Conservation (phyloP, 2,888 invertebrate species). For the Torymus tubicola region DNA sequence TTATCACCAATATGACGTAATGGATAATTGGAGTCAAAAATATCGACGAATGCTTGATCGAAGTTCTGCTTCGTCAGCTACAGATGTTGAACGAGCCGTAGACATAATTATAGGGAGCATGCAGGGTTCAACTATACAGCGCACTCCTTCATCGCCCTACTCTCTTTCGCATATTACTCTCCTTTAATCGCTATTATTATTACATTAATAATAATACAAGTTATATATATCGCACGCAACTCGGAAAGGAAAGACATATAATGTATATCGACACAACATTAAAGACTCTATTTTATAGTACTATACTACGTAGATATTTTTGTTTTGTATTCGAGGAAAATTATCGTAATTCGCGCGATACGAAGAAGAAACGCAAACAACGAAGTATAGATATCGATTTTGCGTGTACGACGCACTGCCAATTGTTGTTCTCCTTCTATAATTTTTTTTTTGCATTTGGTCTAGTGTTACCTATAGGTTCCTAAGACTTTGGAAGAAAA, state of each 20-base stretch:
- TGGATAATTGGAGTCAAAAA: slow-evolving; percentile 34
- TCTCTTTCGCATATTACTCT: not conserved
- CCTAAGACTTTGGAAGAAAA: slow-evolving; percentile 32
- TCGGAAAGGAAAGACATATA: slow-evolving; percentile 18
- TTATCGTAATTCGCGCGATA: no score
- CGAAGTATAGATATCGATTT: slow-evolving; percentile 11
- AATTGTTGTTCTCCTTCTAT: slow-evolving; percentile 34
- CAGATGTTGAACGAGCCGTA: not conserved
- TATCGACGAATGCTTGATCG: slow-evolving; percentile 44
- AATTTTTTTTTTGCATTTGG: slow-evolving; percentile 48
- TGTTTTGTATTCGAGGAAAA: no score
- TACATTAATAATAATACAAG: slow-evolving; percentile 53
- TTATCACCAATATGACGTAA: slow-evolving; percentile 53
- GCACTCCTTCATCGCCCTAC: not conserved
- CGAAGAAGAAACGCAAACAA: no score
- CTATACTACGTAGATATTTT: no score
- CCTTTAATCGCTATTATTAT: slow-evolving; percentile 44
- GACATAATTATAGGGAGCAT: not conserved
- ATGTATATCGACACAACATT: no score
- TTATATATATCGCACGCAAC: slow-evolving; percentile 20
- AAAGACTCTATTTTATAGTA: no score
- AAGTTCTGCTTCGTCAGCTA: slow-evolving; percentile 60
- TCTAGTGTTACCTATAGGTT: slow-evolving; percentile 56
- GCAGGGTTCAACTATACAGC: slow-evolving; percentile 25
- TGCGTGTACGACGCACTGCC: slow-evolving; percentile 19